Evolutionary conservation across 2,797 vertebrate species (phyloP).

Genomic region (Coendou prehensilis): DNA sequence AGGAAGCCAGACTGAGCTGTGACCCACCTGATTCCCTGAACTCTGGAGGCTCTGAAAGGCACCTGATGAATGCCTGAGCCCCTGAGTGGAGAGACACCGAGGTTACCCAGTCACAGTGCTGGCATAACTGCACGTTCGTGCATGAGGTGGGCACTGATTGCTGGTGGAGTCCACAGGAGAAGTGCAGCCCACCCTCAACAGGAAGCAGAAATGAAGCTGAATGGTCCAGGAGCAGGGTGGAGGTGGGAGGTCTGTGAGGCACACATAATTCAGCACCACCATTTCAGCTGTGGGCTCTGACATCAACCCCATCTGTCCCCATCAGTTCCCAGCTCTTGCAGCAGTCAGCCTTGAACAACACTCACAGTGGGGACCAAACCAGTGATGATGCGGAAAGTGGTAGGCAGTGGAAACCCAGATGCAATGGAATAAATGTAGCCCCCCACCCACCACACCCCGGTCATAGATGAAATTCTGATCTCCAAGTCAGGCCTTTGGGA

Average conservation of each 20-base stretch:
- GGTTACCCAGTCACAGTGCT: no score
- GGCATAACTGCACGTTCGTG: neutral
- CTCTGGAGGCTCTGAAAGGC: neutral
- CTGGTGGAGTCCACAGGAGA: neutral
- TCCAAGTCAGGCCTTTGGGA: neutral
- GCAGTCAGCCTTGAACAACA: neutral
- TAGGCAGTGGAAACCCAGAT: neutral
- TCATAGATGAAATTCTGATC: neutral
- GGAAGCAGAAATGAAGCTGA: neutral
- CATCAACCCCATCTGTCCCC: neutral
- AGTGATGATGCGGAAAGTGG: neutral
- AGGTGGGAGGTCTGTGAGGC: accelerated
- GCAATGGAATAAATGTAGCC: neutral
- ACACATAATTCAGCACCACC: neutral
- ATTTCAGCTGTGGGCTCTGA: neutral
- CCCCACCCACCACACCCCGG: no score
- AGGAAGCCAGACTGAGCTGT: neutral
- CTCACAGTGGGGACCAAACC: accelerated
- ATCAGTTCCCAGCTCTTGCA: neutral
- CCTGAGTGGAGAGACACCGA: neutral
- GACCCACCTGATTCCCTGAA: neutral
- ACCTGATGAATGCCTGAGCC: no score
- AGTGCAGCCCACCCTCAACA: neutral
- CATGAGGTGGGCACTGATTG: neutral
- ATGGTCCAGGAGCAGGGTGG: neutral